Conservation (phyloP, 1,140 invertebrate genomes). For the Camponotus pennsylvanicus region DNA sequence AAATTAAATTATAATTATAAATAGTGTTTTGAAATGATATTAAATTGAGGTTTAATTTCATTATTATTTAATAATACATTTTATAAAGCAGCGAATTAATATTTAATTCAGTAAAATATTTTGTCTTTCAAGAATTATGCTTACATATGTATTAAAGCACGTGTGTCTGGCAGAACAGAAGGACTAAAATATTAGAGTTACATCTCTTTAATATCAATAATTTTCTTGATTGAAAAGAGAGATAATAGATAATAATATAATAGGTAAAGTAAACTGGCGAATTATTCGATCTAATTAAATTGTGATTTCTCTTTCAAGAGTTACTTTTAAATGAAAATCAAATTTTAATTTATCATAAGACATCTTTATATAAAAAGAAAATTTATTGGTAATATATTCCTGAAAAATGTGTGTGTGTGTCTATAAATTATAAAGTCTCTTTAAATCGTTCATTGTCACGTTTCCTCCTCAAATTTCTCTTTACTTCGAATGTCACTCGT, state of each 20-base stretch:
- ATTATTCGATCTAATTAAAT: conserved; percentile 11
- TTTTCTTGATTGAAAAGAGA: not conserved
- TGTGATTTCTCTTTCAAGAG: not conserved
- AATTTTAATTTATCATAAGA: not conserved
- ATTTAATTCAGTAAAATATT: too few species aligned
- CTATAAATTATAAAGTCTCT: not conserved
- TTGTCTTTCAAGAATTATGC: too few species aligned
- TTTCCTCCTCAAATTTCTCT: not conserved
- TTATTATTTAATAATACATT: too few species aligned
- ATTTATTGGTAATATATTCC: not conserved
- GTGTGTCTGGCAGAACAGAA: too few species aligned
- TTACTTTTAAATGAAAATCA: not conserved
- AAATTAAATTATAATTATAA: too few species aligned
- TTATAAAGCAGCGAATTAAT: too few species aligned
- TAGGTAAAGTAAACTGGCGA: not conserved
- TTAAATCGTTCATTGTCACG: not conserved
- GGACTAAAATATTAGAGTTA: not conserved
- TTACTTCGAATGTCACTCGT: not conserved
- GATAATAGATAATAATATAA: not conserved
- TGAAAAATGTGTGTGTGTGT: not conserved
- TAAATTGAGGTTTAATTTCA: too few species aligned
- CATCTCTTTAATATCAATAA: not conserved
- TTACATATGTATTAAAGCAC: too few species aligned
- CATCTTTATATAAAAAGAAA: not conserved
- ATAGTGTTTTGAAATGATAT: too few species aligned